Evolutionary conservation across 1,140 invertebrate species (phyloP).

Genomic region (Trichonephila clavata): DNA sequence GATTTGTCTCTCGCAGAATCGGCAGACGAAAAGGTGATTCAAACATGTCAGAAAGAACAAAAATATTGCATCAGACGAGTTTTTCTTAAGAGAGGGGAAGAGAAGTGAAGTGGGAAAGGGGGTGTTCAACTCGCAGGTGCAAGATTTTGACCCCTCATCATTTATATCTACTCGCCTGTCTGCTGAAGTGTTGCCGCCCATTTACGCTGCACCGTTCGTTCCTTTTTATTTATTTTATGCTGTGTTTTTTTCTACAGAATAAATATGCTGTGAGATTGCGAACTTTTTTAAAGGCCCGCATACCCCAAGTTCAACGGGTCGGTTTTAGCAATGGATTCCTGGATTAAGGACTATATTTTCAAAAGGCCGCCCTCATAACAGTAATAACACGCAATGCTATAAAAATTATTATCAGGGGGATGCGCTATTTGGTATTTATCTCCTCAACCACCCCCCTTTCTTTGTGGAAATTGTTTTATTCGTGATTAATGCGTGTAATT

Average conservation of each 20-base stretch:
- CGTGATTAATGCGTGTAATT: slow-evolving; percentile 20
- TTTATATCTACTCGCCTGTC: slow-evolving; percentile 52
- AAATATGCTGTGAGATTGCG: slow-evolving; percentile 23
- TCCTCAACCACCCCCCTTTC: neutral
- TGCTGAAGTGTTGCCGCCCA: slow-evolving; percentile 70
- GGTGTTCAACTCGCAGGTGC: slow-evolving; percentile 54
- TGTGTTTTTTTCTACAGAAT: slow-evolving; percentile 1
- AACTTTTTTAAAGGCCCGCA: neutral
- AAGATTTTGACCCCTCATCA: slow-evolving; percentile 72
- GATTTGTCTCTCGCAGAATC: slow-evolving; percentile 43
- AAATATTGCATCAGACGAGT: slow-evolving; percentile 63
- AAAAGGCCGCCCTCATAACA: neutral
- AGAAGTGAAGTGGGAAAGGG: slow-evolving; percentile 31
- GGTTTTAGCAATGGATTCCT: neutral
- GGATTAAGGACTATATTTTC: neutral
- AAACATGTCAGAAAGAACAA: slow-evolving; percentile 59
- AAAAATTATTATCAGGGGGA: neutral
- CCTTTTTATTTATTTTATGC: neutral
- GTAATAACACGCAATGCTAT: neutral
- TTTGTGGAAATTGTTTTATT: slow-evolving; percentile 12
- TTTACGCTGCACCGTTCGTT: slow-evolving; percentile 5
- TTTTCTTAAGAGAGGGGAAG: slow-evolving; percentile 12
- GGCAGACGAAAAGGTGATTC: slow-evolving; percentile 39
- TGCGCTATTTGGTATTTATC: neutral
- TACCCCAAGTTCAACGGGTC: neutral